Evolutionary conservation across 2,113 vertebrate species (phyloP), one percentile per base, ranked within the genome.

Genomic region (Noctilio leporinus): DNA sequence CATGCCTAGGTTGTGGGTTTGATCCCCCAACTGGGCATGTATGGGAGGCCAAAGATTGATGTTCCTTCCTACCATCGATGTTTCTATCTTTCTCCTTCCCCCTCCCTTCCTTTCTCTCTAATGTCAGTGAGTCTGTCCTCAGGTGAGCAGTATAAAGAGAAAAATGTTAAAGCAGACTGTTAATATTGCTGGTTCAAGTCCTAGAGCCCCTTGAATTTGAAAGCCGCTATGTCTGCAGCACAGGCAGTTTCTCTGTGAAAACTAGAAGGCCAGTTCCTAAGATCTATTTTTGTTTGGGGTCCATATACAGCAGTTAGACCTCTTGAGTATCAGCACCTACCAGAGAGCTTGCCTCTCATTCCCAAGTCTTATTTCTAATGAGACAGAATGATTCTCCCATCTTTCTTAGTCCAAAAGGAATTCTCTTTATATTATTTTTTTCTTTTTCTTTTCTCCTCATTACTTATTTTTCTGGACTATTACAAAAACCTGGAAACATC

Each of bases 391-490:
- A 28, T 5, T 20, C 2, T 72, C 16, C 15, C 20, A 28, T 77
- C 26, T 33, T 90, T 62, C 24, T 15, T 72, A 93, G 10, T 78
- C 15, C 40, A 72, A 30, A 94, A 62, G 10, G 1, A 2, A 59
- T 10, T 38, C 5, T 33, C 15, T 85, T 38, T 59, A 59, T 59
- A 59, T 59, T 33, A n/a, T 53, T 6, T 12, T 33, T 59, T 9
- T 30, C 35, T 62, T 76, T 45, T 30, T 77, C 8, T 38, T 72
- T 26, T 38, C 10, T 77, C 11, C 70, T 4, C 10, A 40, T 86
- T 49, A 76, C 30, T 91, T 76, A 55, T 76, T 86, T 86, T 20
- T 64, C 20, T 90, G 15, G 2, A 49, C 5, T 53, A 82, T 89
- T 75, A 45, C 14, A 80, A 67, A 89, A 35, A 4, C 33, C 69